A percentile compares a stretch with the other conserved stretches of the same genome.
These are phyloP conservation scores for Drosophila gunungcola DNA, from an alignment of 1,140 invertebrate genomes.

Conservation along the genomic window DNA sequence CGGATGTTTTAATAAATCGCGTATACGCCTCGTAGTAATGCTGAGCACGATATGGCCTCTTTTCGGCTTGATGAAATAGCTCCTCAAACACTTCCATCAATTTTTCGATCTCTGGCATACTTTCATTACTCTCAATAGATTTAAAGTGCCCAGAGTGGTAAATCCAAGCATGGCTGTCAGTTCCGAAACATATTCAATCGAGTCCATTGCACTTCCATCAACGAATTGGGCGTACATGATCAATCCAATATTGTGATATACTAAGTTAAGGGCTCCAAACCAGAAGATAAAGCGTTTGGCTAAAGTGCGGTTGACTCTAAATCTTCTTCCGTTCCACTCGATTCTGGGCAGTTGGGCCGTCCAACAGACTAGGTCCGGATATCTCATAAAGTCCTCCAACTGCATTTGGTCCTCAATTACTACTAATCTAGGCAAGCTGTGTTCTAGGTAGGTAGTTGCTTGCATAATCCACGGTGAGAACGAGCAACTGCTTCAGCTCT, in stretches of 20 bases:
- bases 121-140: constrained; percentile 49
- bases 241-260: constrained; percentile 72
- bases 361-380: constrained; percentile 48
- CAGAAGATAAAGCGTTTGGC: constrained; percentile 28
- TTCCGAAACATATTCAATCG: constrained; percentile 23
- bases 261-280: constrained; percentile 50
- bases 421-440: background rate
- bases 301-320: background rate
- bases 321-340: constrained; percentile 25
- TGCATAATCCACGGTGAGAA: constrained; percentile 3
- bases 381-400: constrained; percentile 51
- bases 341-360: constrained; percentile 29
- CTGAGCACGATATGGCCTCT: constrained; percentile 24
- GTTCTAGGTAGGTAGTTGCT: background rate
- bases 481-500: constrained; percentile 6
- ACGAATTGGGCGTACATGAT: constrained; percentile 45
- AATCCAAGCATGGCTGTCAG: constrained; percentile 62
- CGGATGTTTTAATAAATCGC: constrained; percentile 24
- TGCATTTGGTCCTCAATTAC: constrained; percentile 23
- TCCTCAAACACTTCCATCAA: constrained; percentile 52
- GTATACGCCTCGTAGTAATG: constrained; percentile 49
- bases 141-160: constrained; percentile 47
- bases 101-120: constrained; percentile 37
- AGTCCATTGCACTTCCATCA: constrained; percentile 6
- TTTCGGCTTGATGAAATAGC: constrained; percentile 22